These are phyloP conservation scores for Adelosebastes latens DNA, from an alignment of 2,797 vertebrate genomes.

Conservation along the genomic window DNA sequence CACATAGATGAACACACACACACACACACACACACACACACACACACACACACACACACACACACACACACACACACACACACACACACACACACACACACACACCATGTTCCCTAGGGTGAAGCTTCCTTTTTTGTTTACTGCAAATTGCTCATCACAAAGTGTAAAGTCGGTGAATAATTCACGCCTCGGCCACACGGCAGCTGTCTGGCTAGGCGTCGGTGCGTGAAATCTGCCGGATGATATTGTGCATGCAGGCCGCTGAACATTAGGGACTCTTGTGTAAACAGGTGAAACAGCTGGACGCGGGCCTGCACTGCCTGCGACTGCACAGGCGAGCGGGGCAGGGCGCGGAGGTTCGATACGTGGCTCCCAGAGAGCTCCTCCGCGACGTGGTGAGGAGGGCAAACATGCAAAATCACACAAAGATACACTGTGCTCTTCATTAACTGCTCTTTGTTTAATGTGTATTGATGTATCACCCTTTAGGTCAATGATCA, in stretches of 20 bases:
- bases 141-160: conserved; percentile 32
- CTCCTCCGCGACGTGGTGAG: conserved; percentile 87
- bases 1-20: conserved; percentile 13
- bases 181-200: conserved; percentile 42
- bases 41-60: not conserved
- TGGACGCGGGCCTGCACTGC: conserved; percentile 86
- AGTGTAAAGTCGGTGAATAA: conserved; percentile 65
- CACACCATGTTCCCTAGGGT: not conserved
- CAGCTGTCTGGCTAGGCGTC: conserved; percentile 48
- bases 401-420: not conserved
- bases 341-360: conserved; percentile 78
- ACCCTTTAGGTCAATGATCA: conserved; percentile 86
- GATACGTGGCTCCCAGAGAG: conserved; percentile 75
- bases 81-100: too few species aligned
- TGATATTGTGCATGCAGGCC: conserved; percentile 32
- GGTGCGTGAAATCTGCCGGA: conserved; percentile 42
- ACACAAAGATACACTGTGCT: not conserved
- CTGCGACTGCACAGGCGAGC: conserved; percentile 83
- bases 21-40: not conserved
- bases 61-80: not conserved
- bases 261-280: conserved; percentile 55
- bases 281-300: conserved; percentile 86
- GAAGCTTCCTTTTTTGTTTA: conserved; percentile 27
- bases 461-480: conserved; percentile 19
- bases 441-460: conserved; percentile 13